Conservation (phyloP, 2,888 invertebrate species). For the Plebejus argus region DNA sequence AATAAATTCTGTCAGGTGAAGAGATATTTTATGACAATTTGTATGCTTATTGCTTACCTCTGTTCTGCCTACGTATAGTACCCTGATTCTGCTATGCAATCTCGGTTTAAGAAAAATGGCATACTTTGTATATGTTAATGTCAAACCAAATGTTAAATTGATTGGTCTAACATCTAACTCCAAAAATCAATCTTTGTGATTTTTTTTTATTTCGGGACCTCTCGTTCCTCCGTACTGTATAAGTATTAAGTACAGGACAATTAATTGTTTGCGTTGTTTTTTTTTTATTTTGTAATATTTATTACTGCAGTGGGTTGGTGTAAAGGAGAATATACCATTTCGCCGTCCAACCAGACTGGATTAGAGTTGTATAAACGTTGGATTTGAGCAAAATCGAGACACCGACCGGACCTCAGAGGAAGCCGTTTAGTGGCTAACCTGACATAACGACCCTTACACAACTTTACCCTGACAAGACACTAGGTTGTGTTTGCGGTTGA, state of each 20-base stretch:
- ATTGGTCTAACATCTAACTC: no score
- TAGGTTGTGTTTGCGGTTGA: neutral
- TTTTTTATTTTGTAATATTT: no score
- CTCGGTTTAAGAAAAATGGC: no score
- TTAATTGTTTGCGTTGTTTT: no score
- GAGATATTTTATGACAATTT: slow-evolving; percentile 15
- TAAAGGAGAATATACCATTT: neutral
- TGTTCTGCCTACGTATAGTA: neutral
- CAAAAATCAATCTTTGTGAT: no score
- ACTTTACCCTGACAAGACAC: neutral
- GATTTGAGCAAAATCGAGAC: neutral
- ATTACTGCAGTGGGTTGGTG: neutral
- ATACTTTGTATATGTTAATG: no score
- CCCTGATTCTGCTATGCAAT: neutral
- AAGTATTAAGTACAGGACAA: no score
- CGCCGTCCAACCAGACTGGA: neutral
- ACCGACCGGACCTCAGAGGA: neutral
- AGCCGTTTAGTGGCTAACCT: neutral
- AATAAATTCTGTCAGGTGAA: slow-evolving; percentile 22
- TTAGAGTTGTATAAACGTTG: neutral
- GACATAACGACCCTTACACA: neutral
- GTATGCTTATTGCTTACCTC: neutral
- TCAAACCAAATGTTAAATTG: no score
- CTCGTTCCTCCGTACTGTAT: no score
- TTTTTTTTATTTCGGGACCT: no score